Conservation (phyloP, 2,888 invertebrate genomes). For the Thecophora atra region DNA sequence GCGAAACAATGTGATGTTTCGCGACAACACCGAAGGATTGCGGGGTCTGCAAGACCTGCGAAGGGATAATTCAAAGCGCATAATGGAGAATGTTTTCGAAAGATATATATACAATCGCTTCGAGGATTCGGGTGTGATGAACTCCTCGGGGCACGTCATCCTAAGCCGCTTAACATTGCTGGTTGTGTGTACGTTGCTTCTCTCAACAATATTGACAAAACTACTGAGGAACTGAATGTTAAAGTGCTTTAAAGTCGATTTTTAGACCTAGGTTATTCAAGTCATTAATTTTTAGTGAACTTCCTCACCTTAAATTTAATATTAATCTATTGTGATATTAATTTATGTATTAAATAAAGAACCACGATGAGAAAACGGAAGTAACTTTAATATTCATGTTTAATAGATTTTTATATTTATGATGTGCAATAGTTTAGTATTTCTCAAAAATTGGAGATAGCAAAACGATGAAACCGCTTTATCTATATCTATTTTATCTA, state of each 20-base stretch:
- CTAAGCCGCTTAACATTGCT: not conserved
- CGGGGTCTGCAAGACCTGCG: constrained; percentile 55
- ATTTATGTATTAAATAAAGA: not conserved
- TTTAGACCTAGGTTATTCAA: constrained; percentile 7
- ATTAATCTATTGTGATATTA: not conserved
- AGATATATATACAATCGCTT: constrained; percentile 55
- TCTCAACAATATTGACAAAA: not conserved
- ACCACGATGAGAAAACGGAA: too few relatives aligned
- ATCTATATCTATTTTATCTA: not conserved
- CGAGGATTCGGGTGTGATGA: constrained; percentile 30
- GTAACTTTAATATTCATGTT: too few relatives aligned
- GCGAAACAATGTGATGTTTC: constrained; percentile 73
- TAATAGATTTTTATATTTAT: too few relatives aligned
- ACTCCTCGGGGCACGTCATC: not conserved
- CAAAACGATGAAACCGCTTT: not conserved
- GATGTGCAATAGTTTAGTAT: too few relatives aligned
- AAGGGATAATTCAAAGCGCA: constrained; percentile 58
- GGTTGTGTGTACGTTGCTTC: not conserved
- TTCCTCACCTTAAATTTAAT: not conserved
- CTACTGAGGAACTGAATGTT: not conserved
- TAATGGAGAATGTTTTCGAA: constrained; percentile 61
- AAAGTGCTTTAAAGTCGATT: not conserved
- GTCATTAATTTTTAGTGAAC: constrained; percentile 38
- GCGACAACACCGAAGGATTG: constrained; percentile 61
- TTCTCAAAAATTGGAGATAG: too few relatives aligned